phyloP scores from a whole-genome alignment of 2,113 vertebrate species.

The Marcusenius ussheri region DNA sequence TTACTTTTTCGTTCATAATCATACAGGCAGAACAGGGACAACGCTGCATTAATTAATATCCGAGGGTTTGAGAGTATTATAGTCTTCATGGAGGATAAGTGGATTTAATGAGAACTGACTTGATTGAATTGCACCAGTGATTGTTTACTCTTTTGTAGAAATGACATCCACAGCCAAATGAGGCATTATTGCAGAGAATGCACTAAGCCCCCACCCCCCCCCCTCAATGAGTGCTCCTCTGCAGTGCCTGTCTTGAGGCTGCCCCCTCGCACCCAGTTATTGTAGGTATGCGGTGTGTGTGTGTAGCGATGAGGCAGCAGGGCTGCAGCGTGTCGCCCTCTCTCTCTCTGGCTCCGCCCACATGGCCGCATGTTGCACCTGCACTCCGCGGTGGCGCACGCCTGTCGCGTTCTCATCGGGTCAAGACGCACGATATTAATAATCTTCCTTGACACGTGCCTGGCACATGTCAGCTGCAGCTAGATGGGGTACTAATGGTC shows the following conservation, averaged over 20 bases:
- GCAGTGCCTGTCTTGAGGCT: neutral
- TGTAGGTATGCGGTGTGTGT: neutral
- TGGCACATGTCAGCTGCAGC: neutral
- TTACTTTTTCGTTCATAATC: neutral
- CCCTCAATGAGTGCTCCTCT: neutral
- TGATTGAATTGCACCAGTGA: neutral
- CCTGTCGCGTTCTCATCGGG: neutral
- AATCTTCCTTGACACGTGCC: neutral
- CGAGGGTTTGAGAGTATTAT: neutral
- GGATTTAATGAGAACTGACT: conserved; percentile 4
- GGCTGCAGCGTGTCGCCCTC: conserved; percentile 5
- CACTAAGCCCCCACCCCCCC: neutral
- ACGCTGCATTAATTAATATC: neutral
- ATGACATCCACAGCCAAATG: neutral
- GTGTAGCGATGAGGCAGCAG: conserved; percentile 34
- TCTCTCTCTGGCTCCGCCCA: conserved; percentile 23
- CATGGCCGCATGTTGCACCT: conserved; percentile 43
- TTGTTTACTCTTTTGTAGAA: neutral
- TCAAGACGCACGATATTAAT: neutral
- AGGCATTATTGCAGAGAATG: neutral
- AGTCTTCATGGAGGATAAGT: neutral
- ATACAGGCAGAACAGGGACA: neutral
- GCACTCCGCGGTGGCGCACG: conserved; percentile 4
- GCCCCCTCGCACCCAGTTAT: neutral
- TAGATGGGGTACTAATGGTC: neutral